A percentile compares a stretch with the other conserved stretches of the same genome.
Evolutionary conservation across 92 coral and sea anemone genomes (phyloP).

Genomic region (Pocillopora grandis): DNA sequence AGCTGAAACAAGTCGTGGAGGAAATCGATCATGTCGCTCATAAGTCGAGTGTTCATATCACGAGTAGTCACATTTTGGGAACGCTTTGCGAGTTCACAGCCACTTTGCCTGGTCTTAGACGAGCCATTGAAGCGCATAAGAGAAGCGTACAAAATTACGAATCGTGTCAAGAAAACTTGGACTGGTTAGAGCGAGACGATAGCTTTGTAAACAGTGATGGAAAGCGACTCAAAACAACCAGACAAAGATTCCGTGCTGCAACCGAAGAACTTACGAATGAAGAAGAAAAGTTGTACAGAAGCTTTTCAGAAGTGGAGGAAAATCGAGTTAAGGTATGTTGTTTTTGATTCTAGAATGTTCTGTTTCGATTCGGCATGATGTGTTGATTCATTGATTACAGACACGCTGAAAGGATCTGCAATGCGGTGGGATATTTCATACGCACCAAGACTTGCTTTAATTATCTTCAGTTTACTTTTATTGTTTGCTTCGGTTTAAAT

Average conservation of each 20-base stretch:
- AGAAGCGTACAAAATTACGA: slow-evolving; percentile 90
- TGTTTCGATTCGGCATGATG: slow-evolving; percentile 18
- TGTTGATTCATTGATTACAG: background rate
- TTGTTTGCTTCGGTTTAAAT: background rate
- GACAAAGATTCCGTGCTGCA: slow-evolving; percentile 88
- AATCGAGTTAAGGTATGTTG: slow-evolving; percentile 88
- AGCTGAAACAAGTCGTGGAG: slow-evolving; percentile 94
- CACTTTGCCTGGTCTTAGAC: slow-evolving; percentile 86
- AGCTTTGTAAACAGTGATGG: slow-evolving; percentile 73
- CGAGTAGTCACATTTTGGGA: slow-evolving; percentile 74
- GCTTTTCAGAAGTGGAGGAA: slow-evolving; percentile 92
- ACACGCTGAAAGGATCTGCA: background rate
- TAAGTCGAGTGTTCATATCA: slow-evolving; percentile 90
- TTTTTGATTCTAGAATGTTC: slow-evolving; percentile 13
- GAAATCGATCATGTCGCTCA: slow-evolving; percentile 94
- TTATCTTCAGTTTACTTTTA: background rate
- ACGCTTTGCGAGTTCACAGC: slow-evolving; percentile 93
- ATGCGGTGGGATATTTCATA: slow-evolving; percentile 6
- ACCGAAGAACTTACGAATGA: slow-evolving; percentile 87
- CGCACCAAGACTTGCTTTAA: background rate
- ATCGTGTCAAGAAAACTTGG: slow-evolving; percentile 88
- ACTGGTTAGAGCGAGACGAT: slow-evolving; percentile 79
- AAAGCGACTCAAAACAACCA: slow-evolving; percentile 81
- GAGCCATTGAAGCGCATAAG: slow-evolving; percentile 95
- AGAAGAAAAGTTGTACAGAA: slow-evolving; percentile 82